Evolutionary conservation across 1,140 invertebrate species (phyloP).

Genomic region (Philaenus spumarius): DNA sequence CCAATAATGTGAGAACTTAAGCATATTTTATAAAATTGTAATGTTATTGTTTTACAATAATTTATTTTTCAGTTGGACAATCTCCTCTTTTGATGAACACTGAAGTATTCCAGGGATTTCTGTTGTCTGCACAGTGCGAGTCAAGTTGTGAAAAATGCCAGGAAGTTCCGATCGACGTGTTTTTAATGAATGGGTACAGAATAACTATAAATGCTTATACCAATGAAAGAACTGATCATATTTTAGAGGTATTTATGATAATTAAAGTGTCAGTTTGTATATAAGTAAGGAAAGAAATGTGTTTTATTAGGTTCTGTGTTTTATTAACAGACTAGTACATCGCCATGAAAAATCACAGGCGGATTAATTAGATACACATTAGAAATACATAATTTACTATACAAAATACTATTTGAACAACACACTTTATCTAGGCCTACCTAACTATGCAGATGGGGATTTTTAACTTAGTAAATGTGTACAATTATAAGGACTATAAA

Average conservation of each 20-base stretch:
- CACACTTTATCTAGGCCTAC: too few relatives aligned
- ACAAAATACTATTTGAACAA: too few relatives aligned
- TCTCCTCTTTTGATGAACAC: slow-evolving; percentile 68
- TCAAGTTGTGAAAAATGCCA: slow-evolving; percentile 60
- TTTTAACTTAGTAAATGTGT: too few relatives aligned
- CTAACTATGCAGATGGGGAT: too few relatives aligned
- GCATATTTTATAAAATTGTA: not conserved
- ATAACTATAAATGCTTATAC: slow-evolving; percentile 73
- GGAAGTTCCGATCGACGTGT: slow-evolving; percentile 72
- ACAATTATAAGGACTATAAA: too few relatives aligned
- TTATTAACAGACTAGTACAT: too few relatives aligned
- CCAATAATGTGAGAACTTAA: not conserved
- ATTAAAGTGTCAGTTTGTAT: too few relatives aligned
- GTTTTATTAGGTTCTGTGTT: too few relatives aligned
- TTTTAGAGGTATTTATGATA: slow-evolving; percentile 72
- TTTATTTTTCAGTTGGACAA: slow-evolving; percentile 69
- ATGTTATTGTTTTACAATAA: slow-evolving; percentile 5
- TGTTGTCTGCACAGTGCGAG: slow-evolving; percentile 87
- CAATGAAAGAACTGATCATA: slow-evolving; percentile 70
- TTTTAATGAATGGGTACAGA: slow-evolving; percentile 77
- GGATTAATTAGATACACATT: too few relatives aligned
- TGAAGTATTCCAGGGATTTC: slow-evolving; percentile 77
- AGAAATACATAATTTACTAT: too few relatives aligned
- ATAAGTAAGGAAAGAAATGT: too few relatives aligned
- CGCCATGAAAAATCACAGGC: too few relatives aligned